Conservation (phyloP, 2,113 vertebrate species). For the Prolemur simus region DNA sequence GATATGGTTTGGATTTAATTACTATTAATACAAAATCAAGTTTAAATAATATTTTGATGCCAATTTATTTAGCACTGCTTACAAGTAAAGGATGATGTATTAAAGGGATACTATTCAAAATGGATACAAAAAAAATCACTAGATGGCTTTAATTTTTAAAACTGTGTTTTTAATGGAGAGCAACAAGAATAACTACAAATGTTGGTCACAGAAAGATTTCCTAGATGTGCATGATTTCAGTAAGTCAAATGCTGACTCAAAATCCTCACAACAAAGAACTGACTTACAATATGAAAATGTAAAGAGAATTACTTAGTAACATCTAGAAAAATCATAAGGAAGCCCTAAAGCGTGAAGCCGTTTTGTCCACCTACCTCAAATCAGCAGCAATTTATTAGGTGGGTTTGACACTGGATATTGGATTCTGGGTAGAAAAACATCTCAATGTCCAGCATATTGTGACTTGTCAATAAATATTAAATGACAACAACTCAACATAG, state of each 20-base stretch:
- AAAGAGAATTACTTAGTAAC: not conserved
- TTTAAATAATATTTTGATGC: slow-evolving; percentile 35
- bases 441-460: not conserved
- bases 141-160: not conserved
- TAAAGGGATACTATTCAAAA: not conserved
- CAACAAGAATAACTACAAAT: not conserved
- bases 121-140: not conserved
- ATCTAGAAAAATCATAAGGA: not conserved
- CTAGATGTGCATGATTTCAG: not conserved
- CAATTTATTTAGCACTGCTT: not conserved
- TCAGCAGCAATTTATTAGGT: slow-evolving; percentile 44
- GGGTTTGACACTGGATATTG: slow-evolving; percentile 29
- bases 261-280: not conserved
- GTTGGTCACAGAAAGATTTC: not conserved
- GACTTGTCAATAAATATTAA: slow-evolving; percentile 59
- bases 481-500: slow-evolving; percentile 27
- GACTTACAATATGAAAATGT: not conserved
- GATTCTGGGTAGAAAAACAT: slow-evolving; percentile 48
- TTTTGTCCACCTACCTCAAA: not conserved
- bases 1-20: slow-evolving; percentile 11
- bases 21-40: not conserved
- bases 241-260: not conserved
- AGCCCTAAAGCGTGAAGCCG: not conserved
- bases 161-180: not conserved
- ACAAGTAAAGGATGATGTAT: not conserved